These are phyloP conservation scores for Heliocidaris tuberculata DNA, from an alignment of 35 echinoderm and acorn worm genomes.

Conservation along the genomic window DNA sequence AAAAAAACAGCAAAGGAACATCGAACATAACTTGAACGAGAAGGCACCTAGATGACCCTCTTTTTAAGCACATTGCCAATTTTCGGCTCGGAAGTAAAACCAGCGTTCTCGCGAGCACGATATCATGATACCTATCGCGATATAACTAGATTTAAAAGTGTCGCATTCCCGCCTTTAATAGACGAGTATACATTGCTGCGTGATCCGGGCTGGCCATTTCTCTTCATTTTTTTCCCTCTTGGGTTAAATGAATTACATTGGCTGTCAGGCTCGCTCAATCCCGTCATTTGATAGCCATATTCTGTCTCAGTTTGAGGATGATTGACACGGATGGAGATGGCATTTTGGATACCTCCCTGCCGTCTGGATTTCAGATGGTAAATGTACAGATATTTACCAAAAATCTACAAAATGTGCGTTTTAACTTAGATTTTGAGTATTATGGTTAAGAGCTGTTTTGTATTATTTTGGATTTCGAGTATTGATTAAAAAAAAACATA, in stretches of 20 bases:
- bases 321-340: not conserved
- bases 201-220: not conserved
- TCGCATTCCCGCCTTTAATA: not conserved
- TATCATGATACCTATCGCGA: not conserved
- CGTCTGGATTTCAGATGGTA: too few species aligned
- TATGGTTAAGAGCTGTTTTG: too few species aligned
- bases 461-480: too few species aligned
- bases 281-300: not conserved
- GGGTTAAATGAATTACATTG: conserved; percentile 6
- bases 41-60: not conserved
- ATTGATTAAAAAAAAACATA: too few species aligned
- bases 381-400: too few species aligned
- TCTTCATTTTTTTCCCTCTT: not conserved
- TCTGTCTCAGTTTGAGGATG: not conserved
- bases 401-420: too few species aligned
- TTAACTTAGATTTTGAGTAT: too few species aligned
- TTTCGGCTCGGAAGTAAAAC: not conserved
- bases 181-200: not conserved
- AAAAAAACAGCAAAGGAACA: not conserved
- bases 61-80: not conserved
- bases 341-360: not conserved
- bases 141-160: not conserved
- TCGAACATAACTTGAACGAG: not conserved
- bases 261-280: not conserved
- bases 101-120: not conserved